phyloP scores from a whole-genome alignment of 2,113 vertebrate genomes.

The Alligator mississippiensis region DNA sequence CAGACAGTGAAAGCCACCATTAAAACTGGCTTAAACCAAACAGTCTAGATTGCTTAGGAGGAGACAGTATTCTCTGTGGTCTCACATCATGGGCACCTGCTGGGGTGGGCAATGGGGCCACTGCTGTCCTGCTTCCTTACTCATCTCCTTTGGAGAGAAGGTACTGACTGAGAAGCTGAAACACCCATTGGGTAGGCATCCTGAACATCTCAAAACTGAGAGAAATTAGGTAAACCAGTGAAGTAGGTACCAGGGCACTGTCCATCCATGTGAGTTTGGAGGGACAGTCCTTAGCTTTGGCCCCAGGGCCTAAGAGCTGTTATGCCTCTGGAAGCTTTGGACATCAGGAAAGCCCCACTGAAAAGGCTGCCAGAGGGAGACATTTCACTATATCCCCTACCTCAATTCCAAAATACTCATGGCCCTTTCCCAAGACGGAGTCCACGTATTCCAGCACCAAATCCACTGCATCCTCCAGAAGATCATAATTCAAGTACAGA shows the following conservation, averaged over 20 bases:
- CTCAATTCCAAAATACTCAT: conserved; percentile 94
- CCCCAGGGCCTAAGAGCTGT: neutral
- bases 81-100: neutral
- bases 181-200: too few species aligned
- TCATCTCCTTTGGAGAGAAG: neutral
- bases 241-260: too few species aligned
- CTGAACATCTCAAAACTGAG: too few species aligned
- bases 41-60: neutral
- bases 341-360: neutral
- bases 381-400: conserved; percentile 64
- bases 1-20: too few species aligned
- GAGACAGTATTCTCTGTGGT: too few species aligned
- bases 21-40: neutral
- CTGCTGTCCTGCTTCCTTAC: neutral
- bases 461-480: conserved; percentile 89
- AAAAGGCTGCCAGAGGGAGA: neutral
- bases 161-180: neutral
- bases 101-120: neutral
- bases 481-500: conserved; percentile 93
- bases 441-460: conserved; percentile 93
- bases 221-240: too few species aligned
- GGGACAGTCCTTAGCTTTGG: neutral
- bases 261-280: neutral
- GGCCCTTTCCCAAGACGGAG: conserved; percentile 90
- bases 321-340: neutral